These are phyloP conservation scores for Apus apus DNA, from an alignment of 2,113 vertebrate genomes.

Conservation along the genomic window DNA sequence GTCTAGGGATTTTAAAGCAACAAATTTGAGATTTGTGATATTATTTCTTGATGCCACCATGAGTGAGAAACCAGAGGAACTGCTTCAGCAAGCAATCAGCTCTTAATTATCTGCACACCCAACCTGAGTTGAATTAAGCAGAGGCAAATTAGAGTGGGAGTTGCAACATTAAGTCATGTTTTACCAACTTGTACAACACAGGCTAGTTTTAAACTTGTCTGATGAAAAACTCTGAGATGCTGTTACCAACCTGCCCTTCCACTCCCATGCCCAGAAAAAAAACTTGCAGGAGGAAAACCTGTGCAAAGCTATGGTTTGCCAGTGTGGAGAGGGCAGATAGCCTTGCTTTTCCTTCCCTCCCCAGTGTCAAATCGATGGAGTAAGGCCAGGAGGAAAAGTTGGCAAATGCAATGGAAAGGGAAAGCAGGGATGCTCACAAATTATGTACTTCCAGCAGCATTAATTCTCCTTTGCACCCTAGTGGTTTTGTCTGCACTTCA, in stretches of 20 bases:
- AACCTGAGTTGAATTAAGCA: background rate
- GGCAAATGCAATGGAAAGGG: background rate
- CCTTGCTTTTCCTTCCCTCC: background rate
- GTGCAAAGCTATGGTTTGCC: background rate
- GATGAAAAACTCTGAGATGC: background rate
- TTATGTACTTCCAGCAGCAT: background rate
- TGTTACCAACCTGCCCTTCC: background rate
- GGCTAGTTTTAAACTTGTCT: background rate
- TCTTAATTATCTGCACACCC: background rate
- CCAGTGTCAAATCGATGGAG: background rate
- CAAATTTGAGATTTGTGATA: background rate
- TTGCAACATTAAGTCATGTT: background rate
- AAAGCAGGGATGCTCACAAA: background rate
- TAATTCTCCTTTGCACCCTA: background rate
- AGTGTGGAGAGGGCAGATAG: background rate
- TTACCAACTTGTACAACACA: background rate
- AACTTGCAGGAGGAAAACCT: background rate
- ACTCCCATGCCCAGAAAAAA: background rate
- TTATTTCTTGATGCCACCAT: background rate
- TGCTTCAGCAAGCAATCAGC: background rate
- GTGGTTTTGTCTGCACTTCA: background rate
- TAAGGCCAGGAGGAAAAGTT: background rate
- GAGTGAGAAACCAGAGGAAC: background rate
- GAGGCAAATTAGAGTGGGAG: background rate
- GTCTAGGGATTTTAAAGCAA: background rate